Percentiles rank a stretch among this genome's conserved stretches.
Conservation (phyloP, 2,113 vertebrate species). For the Pteronura brasiliensis region DNA sequence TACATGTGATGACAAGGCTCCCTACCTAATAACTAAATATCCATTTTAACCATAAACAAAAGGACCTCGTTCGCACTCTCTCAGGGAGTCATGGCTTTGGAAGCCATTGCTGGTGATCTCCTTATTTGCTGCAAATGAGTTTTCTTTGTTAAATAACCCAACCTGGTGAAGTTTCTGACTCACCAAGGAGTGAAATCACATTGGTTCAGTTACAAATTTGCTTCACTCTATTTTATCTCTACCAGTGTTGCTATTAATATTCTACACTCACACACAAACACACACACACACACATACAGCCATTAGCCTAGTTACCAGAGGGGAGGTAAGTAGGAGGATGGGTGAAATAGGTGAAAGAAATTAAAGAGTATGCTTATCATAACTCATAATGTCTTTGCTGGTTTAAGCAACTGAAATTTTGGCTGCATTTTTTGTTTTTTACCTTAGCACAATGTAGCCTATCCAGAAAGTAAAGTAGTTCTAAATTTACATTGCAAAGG, state of each 20-base stretch:
- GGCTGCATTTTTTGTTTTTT: background rate
- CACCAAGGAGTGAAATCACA: background rate
- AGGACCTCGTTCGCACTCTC: background rate
- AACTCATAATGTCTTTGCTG: background rate
- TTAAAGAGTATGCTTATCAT: background rate
- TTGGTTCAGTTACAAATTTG: background rate
- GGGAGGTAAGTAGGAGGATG: background rate
- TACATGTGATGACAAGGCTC: background rate
- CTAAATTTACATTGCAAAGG: background rate
- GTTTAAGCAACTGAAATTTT: background rate
- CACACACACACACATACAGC: background rate
- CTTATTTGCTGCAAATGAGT: background rate
- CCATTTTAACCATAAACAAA: background rate
- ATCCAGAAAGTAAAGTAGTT: background rate
- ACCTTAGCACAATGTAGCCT: background rate
- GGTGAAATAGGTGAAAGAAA: background rate
- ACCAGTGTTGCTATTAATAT: background rate
- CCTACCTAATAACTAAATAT: background rate
- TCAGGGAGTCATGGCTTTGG: background rate
- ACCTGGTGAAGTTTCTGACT: background rate
- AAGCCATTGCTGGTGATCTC: background rate
- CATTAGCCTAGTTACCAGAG: background rate
- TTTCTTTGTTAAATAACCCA: background rate
- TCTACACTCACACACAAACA: background rate
- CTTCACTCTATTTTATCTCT: background rate